Base-by-base conservation (phyloP, 1,140 invertebrate genomes). In the Drusus annulatus region DNA sequence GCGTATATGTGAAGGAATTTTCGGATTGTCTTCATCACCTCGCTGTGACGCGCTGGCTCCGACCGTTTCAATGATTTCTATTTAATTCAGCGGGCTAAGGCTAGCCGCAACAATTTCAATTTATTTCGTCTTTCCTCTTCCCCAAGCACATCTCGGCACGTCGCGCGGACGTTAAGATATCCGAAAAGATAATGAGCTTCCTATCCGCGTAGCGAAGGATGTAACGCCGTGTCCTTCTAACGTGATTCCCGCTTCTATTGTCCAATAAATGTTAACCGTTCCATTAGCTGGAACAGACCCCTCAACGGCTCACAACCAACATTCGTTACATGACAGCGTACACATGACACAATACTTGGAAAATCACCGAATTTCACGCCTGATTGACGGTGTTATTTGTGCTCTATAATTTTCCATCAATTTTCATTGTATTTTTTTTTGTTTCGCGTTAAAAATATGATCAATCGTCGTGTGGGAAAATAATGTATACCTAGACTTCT, bases 1-100 rank as follows among this genome's bases (percentile, higher is more conserved):
- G 78, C 62, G 36, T 58, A 65, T 76, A 69, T 82, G 81, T 78
- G 80, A 71, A 21, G 80, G 80, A 79, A 79, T 79, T 81, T 80
- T 79, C 73, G 63, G 78, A 76, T 54, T 81, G 52, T 71, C 62
- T 81, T 68, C 23, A 28, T 17, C 51, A 19, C 2, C 60, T 21
- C 63, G 23, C 28, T 69, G n/a, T n/a, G 8, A 25, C 65, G 16
- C 45, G 65, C 65, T 69, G 15, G 17, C 28, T 50, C 28, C 65
- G 16, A 7, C 45, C 45, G 23, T 69, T 69, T 45, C 23, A 69
- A 69, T 69, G 21, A 65, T 65, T 45, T n/a, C 36, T 45, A 21
- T 69, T 69, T 69, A 17, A 69, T 69, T 69, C 45, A 51, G 51
- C 16, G 31, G 65, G 36, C 65, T 45, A 8, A 45, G 65, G 17